Base-by-base conservation (phyloP, 2,113 vertebrate species). In the Sander vitreus region DNA sequence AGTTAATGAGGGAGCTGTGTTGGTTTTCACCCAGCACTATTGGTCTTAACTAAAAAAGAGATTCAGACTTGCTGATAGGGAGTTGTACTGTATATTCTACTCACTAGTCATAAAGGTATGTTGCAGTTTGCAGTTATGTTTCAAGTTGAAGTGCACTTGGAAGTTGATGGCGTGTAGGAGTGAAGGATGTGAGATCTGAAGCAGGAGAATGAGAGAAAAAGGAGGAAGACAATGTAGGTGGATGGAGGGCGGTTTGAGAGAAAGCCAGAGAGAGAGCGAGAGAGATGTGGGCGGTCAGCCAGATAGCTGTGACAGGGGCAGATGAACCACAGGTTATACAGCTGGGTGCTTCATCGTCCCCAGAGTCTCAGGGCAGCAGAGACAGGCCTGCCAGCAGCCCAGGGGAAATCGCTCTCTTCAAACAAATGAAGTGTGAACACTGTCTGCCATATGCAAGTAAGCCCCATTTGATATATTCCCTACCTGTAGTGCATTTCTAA, bases 401-500 rank as follows among this genome's bases (percentile, higher is more conserved):
- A 5, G 54, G 81, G 91, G 87, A 93, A 93, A 93, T 90, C 89
- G 80, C 70, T 83, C 84, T 87, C 74, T 60, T 86, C 81, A 86
- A 85, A 92, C 86, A 91, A 91, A 89, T 85, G 83, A 70, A 91
- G 87, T 85, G 85, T 85, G 85, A 91, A 88, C 80, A 68, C 85
- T 64, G 76, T 63, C 78, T 88, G 90, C 86, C 80, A 55, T 76
- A 92, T 91, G 91, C 86, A 89, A 92, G 92, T 84, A 71, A 74
- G 57, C 30, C 43, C 30, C 48, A 36, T 88, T 85, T 87, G 85
- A 92, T 85, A 87, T 88, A 67, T 87, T 72, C 45, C 50, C 84
- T 78, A 91, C 82, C 83, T 87, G 82, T 75, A 78, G 60, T 73
- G 87, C 64, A 80, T 16, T 83, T 86, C 78, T 67, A 91, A 91